These are phyloP conservation scores for Trissolcus basalis DNA, from an alignment of 1,140 invertebrate genomes.

Conservation along the genomic window DNA sequence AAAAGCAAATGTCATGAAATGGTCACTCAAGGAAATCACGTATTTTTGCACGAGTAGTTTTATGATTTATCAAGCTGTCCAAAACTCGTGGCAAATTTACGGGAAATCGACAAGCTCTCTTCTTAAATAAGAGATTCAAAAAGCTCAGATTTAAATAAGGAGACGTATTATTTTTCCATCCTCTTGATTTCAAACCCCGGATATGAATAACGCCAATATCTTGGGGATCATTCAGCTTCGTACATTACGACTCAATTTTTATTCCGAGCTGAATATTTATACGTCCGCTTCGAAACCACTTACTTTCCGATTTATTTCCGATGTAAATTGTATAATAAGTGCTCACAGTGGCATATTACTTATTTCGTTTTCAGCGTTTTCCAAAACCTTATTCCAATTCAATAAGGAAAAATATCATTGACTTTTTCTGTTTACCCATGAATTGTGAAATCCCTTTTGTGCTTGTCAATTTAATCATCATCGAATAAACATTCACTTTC, in stretches of 20 bases:
- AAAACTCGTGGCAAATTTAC: constrained; percentile 40
- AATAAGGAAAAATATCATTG: no score
- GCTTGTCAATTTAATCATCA: no score
- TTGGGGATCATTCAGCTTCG: constrained; percentile 22
- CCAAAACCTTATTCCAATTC: no score
- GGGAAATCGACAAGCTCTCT: constrained; percentile 17
- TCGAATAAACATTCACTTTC: no score
- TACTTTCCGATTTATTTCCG: constrained; percentile 3
- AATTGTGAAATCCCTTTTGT: no score
- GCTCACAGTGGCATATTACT: no score
- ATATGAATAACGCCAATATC: constrained; percentile 45
- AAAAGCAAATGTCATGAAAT: not conserved
- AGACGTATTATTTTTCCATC: constrained; percentile 45
- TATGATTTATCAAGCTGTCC: constrained; percentile 42
- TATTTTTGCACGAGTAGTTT: constrained; percentile 38
- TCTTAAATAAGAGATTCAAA: constrained; percentile 44
- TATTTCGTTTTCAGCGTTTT: constrained; percentile 4
- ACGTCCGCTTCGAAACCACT: not conserved
- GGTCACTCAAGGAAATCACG: constrained; percentile 29
- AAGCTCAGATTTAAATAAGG: constrained; percentile 30
- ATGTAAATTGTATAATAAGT: constrained; percentile 13
- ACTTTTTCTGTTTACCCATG: no score
- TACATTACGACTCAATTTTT: constrained; percentile 45
- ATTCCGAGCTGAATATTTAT: constrained; percentile 23
- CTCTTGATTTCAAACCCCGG: constrained; percentile 23